These are phyloP conservation scores for Melanchra persicariae DNA, from an alignment of 2,888 invertebrate species.

Conservation along the genomic window DNA sequence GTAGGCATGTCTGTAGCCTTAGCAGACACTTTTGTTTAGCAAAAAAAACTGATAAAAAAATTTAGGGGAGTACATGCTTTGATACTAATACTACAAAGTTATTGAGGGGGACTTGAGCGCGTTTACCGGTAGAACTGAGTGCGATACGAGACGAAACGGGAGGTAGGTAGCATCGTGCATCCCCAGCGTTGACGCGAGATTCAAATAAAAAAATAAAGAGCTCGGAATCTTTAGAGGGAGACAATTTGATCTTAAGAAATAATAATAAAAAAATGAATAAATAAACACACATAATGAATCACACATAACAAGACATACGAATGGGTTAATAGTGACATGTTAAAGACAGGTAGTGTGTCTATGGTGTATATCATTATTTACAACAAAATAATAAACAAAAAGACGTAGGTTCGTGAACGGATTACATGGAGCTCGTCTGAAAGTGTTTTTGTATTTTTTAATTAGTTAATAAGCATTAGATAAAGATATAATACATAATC, in stretches of 20 bases:
- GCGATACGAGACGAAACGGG: slow-evolving; percentile 76
- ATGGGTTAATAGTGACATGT: slow-evolving; percentile 86
- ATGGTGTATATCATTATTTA: slow-evolving; percentile 81
- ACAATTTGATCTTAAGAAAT: slow-evolving; percentile 82
- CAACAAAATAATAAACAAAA: slow-evolving; percentile 71
- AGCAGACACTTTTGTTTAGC: slow-evolving; percentile 76
- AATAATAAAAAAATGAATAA: slow-evolving; percentile 71
- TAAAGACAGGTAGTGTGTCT: slow-evolving; percentile 83
- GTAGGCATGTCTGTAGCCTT: slow-evolving; percentile 78
- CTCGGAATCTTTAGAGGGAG: slow-evolving; percentile 89
- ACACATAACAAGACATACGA: slow-evolving; percentile 82
- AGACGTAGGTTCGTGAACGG: slow-evolving; percentile 67
- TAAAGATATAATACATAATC: slow-evolving; percentile 26
- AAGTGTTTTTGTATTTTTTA: slow-evolving; percentile 59
- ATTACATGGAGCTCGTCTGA: slow-evolving; percentile 72
- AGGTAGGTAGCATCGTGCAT: slow-evolving; percentile 90
- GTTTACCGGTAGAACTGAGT: slow-evolving; percentile 64
- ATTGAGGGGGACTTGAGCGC: slow-evolving; percentile 66
- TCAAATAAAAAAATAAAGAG: slow-evolving; percentile 79
- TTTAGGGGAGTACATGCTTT: slow-evolving; percentile 86
- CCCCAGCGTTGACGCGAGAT: slow-evolving; percentile 89
- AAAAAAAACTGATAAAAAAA: slow-evolving; percentile 67
- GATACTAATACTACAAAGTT: slow-evolving; percentile 66
- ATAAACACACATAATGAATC: slow-evolving; percentile 82
- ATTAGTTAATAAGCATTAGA: slow-evolving; percentile 49